Conservation (phyloP, 1,140 invertebrate genomes). For the Platyura marginata region DNA sequence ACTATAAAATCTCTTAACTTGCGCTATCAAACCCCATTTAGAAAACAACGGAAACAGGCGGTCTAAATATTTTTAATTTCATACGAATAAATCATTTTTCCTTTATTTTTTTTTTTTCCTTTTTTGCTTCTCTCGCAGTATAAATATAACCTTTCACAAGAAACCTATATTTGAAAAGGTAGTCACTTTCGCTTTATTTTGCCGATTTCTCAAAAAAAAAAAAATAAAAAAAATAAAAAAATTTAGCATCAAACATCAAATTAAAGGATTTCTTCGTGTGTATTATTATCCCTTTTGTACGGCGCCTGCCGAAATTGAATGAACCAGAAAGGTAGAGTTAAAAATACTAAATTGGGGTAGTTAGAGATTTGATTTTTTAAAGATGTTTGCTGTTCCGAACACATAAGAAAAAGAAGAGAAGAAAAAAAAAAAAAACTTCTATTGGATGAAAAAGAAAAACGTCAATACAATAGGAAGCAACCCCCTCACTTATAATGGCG, state of each 20-base stretch:
- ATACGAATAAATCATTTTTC: not conserved
- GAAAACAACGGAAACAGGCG: not conserved
- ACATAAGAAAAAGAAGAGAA: too few species aligned
- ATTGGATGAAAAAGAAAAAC: too few species aligned
- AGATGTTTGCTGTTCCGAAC: not conserved
- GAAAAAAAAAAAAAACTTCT: not conserved
- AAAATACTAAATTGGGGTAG: not conserved
- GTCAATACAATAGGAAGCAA: not conserved
- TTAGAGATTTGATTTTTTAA: not conserved
- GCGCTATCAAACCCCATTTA: too few species aligned
- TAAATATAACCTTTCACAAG: too few species aligned
- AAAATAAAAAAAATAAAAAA: too few species aligned
- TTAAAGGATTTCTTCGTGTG: not conserved
- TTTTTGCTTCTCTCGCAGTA: too few species aligned
- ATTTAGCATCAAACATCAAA: not conserved
- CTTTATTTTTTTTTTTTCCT: too few species aligned
- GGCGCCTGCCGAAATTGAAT: not conserved
- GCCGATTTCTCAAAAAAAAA: not conserved
- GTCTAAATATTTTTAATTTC: not conserved
- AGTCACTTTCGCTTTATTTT: not conserved
- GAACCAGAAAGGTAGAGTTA: not conserved
- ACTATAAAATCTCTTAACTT: too few species aligned
- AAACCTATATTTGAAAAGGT: too few species aligned
- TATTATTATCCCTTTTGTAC: not conserved
- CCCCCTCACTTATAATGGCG: not conserved